A percentile compares a stretch with the other conserved stretches of the same genome.
phyloP scores from a whole-genome alignment of 2,113 vertebrate genomes.

The Oryzias woworae region DNA sequence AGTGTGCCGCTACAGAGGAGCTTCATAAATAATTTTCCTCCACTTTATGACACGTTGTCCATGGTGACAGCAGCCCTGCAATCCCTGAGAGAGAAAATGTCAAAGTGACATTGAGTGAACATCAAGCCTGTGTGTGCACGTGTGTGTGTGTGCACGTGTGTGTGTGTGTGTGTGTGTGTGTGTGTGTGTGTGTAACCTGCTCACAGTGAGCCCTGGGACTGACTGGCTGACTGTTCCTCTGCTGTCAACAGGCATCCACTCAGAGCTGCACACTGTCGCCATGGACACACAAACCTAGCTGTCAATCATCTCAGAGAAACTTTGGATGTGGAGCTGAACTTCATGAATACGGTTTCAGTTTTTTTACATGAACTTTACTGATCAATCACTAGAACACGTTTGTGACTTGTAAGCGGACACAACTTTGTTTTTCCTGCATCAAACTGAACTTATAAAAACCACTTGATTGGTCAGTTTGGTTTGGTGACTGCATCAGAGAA shows the following conservation, averaged over 20 bases:
- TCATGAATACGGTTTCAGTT: conserved; percentile 12
- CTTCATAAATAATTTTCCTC: conserved; percentile 30
- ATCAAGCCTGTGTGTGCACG: conserved; percentile 37
- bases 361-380: conserved; percentile 10
- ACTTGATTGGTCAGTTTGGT: too few species aligned
- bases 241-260: conserved; percentile 68
- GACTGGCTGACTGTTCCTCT: conserved; percentile 60
- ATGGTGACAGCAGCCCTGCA: conserved; percentile 46
- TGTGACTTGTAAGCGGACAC: too few species aligned
- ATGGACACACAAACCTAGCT: conserved; percentile 47
- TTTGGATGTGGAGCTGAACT: conserved; percentile 2
- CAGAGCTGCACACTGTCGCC: conserved; percentile 47
- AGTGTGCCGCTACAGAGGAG: conserved; percentile 6
- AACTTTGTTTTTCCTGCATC: too few species aligned
- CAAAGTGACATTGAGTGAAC: conserved; percentile 70
- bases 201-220: conserved; percentile 44
- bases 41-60: conserved; percentile 46
- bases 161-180: conserved; percentile 20
- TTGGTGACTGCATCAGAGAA: too few species aligned
- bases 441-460: too few species aligned
- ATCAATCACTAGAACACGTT: too few species aligned
- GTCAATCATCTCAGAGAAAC: conserved; percentile 40
- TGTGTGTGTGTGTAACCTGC: conserved; percentile 30
- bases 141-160: conserved; percentile 24
- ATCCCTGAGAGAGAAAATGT: conserved; percentile 63